These are phyloP conservation scores for Rhynchonycteris naso DNA, from an alignment of 2,797 vertebrate species.

Conservation along the genomic window DNA sequence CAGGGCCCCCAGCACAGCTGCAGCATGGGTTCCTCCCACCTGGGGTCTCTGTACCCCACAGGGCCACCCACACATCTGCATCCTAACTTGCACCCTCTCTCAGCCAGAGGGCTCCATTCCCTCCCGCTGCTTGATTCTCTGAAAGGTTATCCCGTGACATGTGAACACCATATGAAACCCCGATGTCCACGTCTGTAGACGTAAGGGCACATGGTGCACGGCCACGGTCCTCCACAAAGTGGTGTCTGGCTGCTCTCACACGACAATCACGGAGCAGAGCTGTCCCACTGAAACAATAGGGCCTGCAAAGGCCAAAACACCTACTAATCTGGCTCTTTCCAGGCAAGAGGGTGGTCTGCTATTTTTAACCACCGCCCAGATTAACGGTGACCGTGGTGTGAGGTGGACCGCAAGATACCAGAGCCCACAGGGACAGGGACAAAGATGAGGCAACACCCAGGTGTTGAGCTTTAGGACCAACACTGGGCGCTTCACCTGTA, in stretches of 20 bases:
- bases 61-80: no score
- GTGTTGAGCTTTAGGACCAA: no score
- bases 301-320: fast-evolving
- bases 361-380: not conserved
- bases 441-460: not conserved
- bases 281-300: fast-evolving
- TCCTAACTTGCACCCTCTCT: not conserved
- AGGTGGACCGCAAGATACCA: not conserved
- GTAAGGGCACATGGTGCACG: fast-evolving
- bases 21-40: not conserved
- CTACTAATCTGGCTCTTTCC: not conserved
- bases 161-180: fast-evolving
- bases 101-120: not conserved
- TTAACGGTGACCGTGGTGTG: fast-evolving
- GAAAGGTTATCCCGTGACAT: fast-evolving
- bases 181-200: fast-evolving
- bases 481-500: not conserved
- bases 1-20: not conserved
- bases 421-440: not conserved
- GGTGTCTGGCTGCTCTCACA: not conserved
- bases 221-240: fast-evolving
- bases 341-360: fast-evolving
- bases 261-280: fast-evolving
- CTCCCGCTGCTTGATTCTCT: not conserved
- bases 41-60: not conserved